Base-by-base conservation (phyloP, 2,113 vertebrate genomes). In the Galemys pyrenaicus region DNA sequence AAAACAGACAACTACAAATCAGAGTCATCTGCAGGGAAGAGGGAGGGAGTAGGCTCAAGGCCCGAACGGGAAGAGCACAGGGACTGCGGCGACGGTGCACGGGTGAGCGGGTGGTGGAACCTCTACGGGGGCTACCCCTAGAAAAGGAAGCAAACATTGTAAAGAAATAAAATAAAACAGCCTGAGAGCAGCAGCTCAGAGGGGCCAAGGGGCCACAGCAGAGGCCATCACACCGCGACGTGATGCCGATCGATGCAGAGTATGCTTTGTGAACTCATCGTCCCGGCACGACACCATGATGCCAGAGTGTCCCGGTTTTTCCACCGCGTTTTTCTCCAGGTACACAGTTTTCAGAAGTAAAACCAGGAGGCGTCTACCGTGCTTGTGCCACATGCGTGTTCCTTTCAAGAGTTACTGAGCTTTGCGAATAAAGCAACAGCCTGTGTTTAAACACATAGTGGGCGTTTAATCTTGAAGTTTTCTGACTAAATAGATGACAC, bases 261-360 rank as follows among this genome's bases (percentile, higher is more conserved):
- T n/a, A 60, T 75, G 30, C 84, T 80, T 62, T 88, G 11, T 68
- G 6, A 75, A 80, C 79, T 89, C 81, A 80, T 10, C 75, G 30
- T 84, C n/a, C 51, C 68, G 90, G 22, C 81, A 30, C 49, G 54
- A 86, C 67, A 58, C 39, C 37, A 44, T 70, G 86, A 56, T 26
- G 6, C 6, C 26, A 32, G 84, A 60, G 3, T 35, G 9, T 64
- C n/a, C 8, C 24, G 22, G 51, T 65, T 90, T 88, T 62, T 35
- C 39, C 82, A 84, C 71, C n/a, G 17, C 17, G 13, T 37, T 78
- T 86, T 78, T 77, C 54, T 83, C 78, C 32, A 88, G 28, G 75
- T 32, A n/a, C 12, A 64, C 19, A 24, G 22, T 83, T 93, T 83
- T 60, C 37, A 92, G 46, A 88, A 90, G 49, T 54, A 83, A 91